These are phyloP conservation scores for Aythya fuligula DNA, from an alignment of 2,797 vertebrate species.

Conservation along the genomic window DNA sequence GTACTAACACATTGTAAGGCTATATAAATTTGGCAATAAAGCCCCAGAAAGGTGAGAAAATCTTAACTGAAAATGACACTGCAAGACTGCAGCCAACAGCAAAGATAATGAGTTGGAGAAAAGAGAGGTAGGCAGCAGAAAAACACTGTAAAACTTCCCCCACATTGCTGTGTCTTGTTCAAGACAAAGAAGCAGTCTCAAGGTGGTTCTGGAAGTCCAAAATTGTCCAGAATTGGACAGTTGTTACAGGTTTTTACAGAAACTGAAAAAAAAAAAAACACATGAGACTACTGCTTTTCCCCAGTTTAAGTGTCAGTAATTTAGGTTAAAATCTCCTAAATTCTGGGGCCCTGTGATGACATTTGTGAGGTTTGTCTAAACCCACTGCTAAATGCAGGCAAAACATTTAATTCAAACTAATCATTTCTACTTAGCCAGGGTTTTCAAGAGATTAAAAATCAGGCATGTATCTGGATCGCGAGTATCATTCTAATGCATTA, in stretches of 20 bases:
- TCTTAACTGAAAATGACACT: neutral
- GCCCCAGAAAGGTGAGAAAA: neutral
- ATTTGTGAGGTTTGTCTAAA: neutral
- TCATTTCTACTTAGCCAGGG: neutral
- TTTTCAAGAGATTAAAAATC: neutral
- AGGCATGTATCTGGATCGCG: neutral
- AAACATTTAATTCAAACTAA: neutral
- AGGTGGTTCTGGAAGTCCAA: neutral
- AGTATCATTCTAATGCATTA: neutral
- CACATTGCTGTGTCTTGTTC: accelerated
- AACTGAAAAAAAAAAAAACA: neutral
- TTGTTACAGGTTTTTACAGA: neutral
- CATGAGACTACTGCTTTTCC: neutral
- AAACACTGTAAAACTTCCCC: neutral
- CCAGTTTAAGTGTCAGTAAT: neutral
- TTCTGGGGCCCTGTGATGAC: neutral
- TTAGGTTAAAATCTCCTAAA: neutral
- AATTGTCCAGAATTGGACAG: neutral
- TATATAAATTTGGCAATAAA: slow-evolving; percentile 40
- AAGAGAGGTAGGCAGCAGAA: neutral
- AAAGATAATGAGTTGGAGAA: neutral
- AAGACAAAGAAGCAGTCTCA: neutral
- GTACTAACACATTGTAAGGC: neutral
- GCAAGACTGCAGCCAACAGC: slow-evolving; percentile 6
- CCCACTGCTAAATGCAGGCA: neutral